Base-by-base conservation (phyloP, 2,113 vertebrate genomes). In the Tretioscincus oriximinensis region DNA sequence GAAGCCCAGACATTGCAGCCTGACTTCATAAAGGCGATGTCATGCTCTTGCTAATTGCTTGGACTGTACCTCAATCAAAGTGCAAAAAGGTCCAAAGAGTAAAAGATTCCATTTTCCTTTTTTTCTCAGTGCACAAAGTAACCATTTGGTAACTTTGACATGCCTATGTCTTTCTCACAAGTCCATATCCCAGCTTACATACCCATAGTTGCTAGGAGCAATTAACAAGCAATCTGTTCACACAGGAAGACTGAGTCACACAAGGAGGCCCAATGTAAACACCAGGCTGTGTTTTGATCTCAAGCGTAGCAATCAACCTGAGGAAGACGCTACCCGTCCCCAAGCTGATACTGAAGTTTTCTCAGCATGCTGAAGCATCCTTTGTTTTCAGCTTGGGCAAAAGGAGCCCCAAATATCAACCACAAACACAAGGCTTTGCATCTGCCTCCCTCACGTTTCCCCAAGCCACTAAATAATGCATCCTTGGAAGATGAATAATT, bases 401-500 rank as follows among this genome's bases (percentile, higher is more conserved):
- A 41, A 49, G n/a, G 6, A 75, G 35, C 58, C 35, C 31, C 3
- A 83, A 7, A 51, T 76, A 51, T 63, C 9, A 66, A 67, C 1
- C 54, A 6, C 26, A 86, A 80, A 24, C 9, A 16, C 81, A 63
- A 9, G 81, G 1, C 16, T 70, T 68, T 31, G 80, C 47, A 58
- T 81, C 60, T 58, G 4, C 41, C 22, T 22, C 7, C 21, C 65
- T 6, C 24, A 4, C 12, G 51, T 41, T 45, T 60, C 74, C 7
- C 28, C 22, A 35, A 63, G 78, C 5, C 69, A 6, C 81, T 77
- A 1, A n/a, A 73, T 60, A 47, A 35, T 45, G 4, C 5, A 6
- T 76, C 9, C 20, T 58, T 1, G 45, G 68, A 78, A 45, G 45
- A 83, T 82, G 78, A 82, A 77, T 28, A 65, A 24, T 28, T 45